A percentile compares a stretch with the other conserved stretches of the same genome.
phyloP scores from a whole-genome alignment of 2,797 vertebrate genomes.

The Tarsius wallacei region DNA sequence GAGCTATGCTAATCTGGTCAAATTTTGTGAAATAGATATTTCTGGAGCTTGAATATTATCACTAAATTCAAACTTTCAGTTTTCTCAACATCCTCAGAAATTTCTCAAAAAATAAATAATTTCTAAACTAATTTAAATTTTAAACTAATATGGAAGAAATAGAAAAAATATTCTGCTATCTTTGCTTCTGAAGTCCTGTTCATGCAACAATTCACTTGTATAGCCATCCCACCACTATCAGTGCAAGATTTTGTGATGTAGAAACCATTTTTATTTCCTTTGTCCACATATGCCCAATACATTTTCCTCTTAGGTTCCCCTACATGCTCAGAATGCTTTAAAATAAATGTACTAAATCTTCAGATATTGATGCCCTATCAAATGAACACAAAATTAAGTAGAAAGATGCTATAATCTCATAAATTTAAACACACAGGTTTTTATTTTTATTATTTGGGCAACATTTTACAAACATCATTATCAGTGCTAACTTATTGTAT shows the following conservation, averaged over 20 bases:
- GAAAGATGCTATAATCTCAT: background rate
- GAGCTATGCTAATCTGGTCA: background rate
- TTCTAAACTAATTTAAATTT: constrained; percentile 35
- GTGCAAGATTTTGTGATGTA: background rate
- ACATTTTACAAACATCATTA: background rate
- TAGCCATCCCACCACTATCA: background rate
- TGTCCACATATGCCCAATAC: background rate
- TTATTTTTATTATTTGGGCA: background rate
- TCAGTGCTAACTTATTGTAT: background rate
- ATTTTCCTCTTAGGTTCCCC: background rate
- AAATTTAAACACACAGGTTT: background rate
- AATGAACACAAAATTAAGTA: background rate
- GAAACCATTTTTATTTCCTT: background rate
- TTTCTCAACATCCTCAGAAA: background rate
- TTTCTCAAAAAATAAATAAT: background rate
- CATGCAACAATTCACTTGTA: background rate
- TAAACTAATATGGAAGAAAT: background rate
- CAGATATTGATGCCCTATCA: background rate
- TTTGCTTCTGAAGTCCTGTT: background rate
- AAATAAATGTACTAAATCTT: constrained; percentile 25
- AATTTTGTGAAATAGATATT: background rate
- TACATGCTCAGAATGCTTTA: background rate
- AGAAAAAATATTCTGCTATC: background rate
- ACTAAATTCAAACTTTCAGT: background rate
- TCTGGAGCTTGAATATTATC: background rate